Percentiles rank a stretch among this genome's conserved stretches.
phyloP scores from a whole-genome alignment of 2,797 vertebrate genomes.

The Eurystomus glaucurus region DNA sequence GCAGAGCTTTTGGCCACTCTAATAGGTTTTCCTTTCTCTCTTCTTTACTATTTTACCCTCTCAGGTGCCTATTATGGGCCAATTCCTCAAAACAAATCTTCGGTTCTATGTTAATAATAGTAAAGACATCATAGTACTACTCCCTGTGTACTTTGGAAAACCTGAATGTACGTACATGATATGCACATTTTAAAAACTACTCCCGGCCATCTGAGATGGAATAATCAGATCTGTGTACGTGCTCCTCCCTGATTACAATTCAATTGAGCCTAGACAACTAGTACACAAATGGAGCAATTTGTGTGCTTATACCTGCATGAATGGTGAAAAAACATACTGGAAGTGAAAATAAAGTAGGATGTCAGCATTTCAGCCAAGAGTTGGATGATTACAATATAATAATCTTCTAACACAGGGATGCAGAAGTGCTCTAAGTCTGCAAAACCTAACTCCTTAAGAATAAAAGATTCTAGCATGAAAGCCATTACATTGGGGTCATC shows the following conservation, averaged over 20 bases:
- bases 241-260: background rate
- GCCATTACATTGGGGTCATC: background rate
- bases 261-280: background rate
- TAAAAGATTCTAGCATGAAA: background rate
- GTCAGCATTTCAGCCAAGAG: background rate
- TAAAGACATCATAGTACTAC: background rate
- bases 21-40: background rate
- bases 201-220: background rate
- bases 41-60: background rate
- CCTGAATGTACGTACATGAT: background rate
- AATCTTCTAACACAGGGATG: background rate
- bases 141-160: background rate
- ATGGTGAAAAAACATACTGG: background rate
- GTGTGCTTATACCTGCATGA: background rate
- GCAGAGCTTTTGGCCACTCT: background rate
- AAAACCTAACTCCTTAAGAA: background rate
- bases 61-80: background rate
- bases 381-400: background rate
- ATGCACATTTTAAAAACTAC: background rate
- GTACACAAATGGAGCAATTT: background rate
- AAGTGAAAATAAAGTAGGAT: background rate
- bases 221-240: background rate
- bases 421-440: background rate
- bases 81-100: background rate
- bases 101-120: background rate